These are phyloP conservation scores for Hiodon alosoides DNA, from an alignment of 2,113 vertebrate species.

Conservation along the genomic window DNA sequence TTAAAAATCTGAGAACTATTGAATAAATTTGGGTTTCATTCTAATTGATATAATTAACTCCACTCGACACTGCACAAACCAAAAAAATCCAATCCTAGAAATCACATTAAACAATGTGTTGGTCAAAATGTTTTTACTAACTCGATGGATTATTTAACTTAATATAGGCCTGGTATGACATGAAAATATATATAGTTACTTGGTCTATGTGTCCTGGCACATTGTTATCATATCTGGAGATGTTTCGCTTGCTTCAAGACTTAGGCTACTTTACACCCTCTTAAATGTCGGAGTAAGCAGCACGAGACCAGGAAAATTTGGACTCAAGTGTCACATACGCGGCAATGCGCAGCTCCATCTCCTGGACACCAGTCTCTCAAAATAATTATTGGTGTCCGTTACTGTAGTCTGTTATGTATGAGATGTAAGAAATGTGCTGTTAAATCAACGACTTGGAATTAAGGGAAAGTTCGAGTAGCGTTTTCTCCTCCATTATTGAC, in stretches of 20 bases:
- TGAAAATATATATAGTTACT: background rate
- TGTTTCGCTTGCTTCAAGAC: background rate
- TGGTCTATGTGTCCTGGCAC: background rate
- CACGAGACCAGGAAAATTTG: background rate
- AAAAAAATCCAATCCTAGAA: too few relatives aligned
- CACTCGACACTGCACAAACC: too few relatives aligned
- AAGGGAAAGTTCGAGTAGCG: background rate
- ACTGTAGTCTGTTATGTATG: background rate
- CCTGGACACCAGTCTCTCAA: constrained; percentile 20
- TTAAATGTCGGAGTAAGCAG: constrained; percentile 2
- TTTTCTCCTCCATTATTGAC: background rate
- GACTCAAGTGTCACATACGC: background rate
- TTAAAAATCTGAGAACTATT: too few relatives aligned
- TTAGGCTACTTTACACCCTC: background rate
- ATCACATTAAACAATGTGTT: too few relatives aligned
- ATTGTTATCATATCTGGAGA: constrained; percentile 7
- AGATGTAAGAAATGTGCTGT: too few relatives aligned
- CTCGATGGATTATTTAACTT: background rate
- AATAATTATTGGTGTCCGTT: constrained; percentile 2
- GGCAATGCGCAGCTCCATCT: constrained; percentile 31
- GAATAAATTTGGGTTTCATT: too few relatives aligned
- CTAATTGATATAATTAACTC: too few relatives aligned
- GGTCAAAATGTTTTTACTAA: background rate
- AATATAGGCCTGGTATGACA: constrained; percentile 7
- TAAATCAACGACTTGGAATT: background rate